Evolutionary conservation across 64 coral and sea anemone genomes (phyloP), one percentile per base, ranked within the genome.

Genomic region (Montipora capricornis): DNA sequence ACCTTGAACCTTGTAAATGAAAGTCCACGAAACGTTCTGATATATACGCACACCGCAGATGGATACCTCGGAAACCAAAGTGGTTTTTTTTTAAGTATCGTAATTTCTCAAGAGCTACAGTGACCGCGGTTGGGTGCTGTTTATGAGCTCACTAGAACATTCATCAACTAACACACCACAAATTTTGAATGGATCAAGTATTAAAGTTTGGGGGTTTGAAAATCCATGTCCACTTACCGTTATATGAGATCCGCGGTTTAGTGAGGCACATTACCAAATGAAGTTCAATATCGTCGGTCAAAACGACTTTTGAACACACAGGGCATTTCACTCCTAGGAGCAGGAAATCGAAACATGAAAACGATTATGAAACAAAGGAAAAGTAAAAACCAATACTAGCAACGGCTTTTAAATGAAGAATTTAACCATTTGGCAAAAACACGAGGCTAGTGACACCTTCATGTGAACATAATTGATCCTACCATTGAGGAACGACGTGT

Each of bases 241-340:
- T 99, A 55, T 99, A 99, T 29, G 98, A 91, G 14, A 99, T 90
- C 15, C 98, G 92, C 10, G 98, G 98, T 87, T 99, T 99, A 17
- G 98, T 99, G 14, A 99, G 90, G 80, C 98, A 99, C 48, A 99
- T 94, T 68, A 99, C 98, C 74, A 99, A 78, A 84, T 99, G 98
- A 45, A 99, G 90, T 90, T 99, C 98, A 24, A 99, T 82, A 87
- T 99, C 95, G 6, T 99, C 95, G 2, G 98, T 74, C 52, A 88
- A 89, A 16, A 99, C 95, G 74, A 99, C 92, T 85, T 99, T 99
- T 7, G 98, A 89, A 50, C 98, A 99, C 71, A 99, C 98, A 4
- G 98, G 98, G 70, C 98, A 99, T 90, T 96, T 96, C 12, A 99
- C 87, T 89, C 98, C 98, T 99, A 71, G 8, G 2, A 57, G 70